Evolutionary conservation across 1,140 invertebrate genomes (phyloP).

Genomic region (Diorhabda sublineata): DNA sequence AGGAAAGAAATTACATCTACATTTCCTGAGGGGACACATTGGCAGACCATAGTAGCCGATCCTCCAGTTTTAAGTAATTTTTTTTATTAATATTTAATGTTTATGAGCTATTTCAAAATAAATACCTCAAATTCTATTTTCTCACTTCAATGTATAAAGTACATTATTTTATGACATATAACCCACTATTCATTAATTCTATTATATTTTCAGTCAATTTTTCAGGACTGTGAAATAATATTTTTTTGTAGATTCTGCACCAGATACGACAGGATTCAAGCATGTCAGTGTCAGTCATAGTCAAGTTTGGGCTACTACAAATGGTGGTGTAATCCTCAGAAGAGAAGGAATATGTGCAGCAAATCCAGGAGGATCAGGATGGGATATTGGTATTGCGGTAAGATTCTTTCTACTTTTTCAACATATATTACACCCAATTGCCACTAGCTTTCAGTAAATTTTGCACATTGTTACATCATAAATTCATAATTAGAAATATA

Average conservation of each 20-base stretch:
- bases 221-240: neutral
- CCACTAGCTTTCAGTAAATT: too few relatives aligned
- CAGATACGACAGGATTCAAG: slow-evolving; percentile 53
- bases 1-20: slow-evolving; percentile 61
- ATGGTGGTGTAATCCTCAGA: slow-evolving; percentile 66
- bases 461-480: too few relatives aligned
- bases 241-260: slow-evolving; percentile 35
- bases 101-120: too few relatives aligned
- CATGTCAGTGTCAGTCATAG: slow-evolving; percentile 59
- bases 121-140: too few relatives aligned
- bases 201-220: too few relatives aligned
- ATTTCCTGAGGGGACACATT: slow-evolving; percentile 71
- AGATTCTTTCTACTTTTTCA: slow-evolving; percentile 29
- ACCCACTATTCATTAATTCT: too few relatives aligned
- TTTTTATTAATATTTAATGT: too few relatives aligned
- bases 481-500: too few relatives aligned
- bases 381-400: slow-evolving; percentile 70
- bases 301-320: slow-evolving; percentile 70
- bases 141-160: too few relatives aligned
- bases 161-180: too few relatives aligned
- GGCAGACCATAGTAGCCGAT: slow-evolving; percentile 61
- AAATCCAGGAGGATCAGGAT: slow-evolving; percentile 68
- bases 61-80: slow-evolving; percentile 51
- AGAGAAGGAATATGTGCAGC: slow-evolving; percentile 66
- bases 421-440: too few relatives aligned